These are phyloP conservation scores for Mionectes macconnelli DNA, from an alignment of 2,113 vertebrate genomes.

Conservation along the genomic window DNA sequence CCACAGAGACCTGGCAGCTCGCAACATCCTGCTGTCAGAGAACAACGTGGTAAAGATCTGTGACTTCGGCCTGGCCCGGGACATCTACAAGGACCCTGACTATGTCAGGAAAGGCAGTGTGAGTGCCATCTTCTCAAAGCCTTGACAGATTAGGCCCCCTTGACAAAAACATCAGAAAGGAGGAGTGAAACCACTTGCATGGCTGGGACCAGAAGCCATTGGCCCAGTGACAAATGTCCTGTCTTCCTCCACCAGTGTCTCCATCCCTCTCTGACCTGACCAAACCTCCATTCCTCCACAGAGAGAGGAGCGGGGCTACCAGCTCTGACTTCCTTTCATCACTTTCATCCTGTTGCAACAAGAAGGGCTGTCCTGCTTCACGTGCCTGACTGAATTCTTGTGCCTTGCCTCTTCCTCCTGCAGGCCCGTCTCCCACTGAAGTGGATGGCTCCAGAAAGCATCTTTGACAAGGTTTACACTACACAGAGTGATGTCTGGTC, in stretches of 20 bases:
- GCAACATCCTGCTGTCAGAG: constrained; percentile 96
- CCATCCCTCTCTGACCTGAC: background rate
- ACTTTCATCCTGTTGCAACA: background rate
- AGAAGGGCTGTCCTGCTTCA: background rate
- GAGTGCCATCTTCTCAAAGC: constrained; percentile 49
- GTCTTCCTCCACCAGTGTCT: background rate
- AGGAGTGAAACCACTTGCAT: background rate
- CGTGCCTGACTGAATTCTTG: background rate
- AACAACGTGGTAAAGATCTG: constrained; percentile 98
- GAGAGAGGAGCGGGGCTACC: background rate
- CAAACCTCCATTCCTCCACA: background rate
- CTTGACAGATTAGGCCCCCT: background rate
- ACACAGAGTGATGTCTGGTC: constrained; percentile 98
- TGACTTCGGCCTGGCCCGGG: constrained; percentile 94
- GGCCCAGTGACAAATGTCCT: background rate
- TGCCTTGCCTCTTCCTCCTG: background rate
- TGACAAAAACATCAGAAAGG: background rate
- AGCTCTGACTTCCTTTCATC: background rate
- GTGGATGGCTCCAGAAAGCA: constrained; percentile 99
- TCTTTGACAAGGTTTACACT: constrained; percentile 98
- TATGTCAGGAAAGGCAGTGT: constrained; percentile 98
- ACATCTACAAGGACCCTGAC: constrained; percentile 99
- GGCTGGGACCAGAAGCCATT: background rate
- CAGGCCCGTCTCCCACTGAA: constrained; percentile 96
- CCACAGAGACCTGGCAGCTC: constrained; percentile 95